Percentiles rank a stretch among this genome's conserved stretches.
These are phyloP conservation scores for Leptinotarsa undecemlineata DNA, from an alignment of 1,140 invertebrate genomes.

Conservation along the genomic window DNA sequence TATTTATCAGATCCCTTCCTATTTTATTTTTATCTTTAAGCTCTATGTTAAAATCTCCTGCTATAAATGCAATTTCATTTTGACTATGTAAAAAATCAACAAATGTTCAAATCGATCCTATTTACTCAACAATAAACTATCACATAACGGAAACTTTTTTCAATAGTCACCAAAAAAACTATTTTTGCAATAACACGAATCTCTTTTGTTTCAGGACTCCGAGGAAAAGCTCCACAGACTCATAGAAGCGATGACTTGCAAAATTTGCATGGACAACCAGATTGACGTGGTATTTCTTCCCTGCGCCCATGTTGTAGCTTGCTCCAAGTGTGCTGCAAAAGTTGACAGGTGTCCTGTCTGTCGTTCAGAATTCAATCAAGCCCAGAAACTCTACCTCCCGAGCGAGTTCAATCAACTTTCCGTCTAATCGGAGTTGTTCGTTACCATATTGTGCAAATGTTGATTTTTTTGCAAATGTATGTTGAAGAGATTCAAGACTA, in stretches of 20 bases:
- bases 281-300: constrained; percentile 83
- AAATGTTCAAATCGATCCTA: too few relatives aligned
- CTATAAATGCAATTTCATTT: too few relatives aligned
- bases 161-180: too few relatives aligned
- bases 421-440: constrained; percentile 12
- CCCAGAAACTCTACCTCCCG: constrained; percentile 73
- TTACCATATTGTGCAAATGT: not conserved
- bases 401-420: constrained; percentile 30
- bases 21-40: too few relatives aligned
- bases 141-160: too few relatives aligned
- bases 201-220: constrained; percentile 59
- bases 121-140: too few relatives aligned
- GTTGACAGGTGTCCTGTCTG: constrained; percentile 79
- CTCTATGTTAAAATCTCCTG: too few relatives aligned
- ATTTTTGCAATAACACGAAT: not conserved
- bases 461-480: not conserved
- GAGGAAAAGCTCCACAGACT: constrained; percentile 62
- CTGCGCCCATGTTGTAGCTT: constrained; percentile 81
- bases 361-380: constrained; percentile 71
- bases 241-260: constrained; percentile 75
- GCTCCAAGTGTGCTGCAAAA: constrained; percentile 69
- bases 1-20: too few relatives aligned
- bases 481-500: constrained; percentile 12
- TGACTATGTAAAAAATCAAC: too few relatives aligned
- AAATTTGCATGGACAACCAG: constrained; percentile 80